Base-by-base conservation (phyloP, 1,140 invertebrate genomes). In the Drosophila subpulchrella region DNA sequence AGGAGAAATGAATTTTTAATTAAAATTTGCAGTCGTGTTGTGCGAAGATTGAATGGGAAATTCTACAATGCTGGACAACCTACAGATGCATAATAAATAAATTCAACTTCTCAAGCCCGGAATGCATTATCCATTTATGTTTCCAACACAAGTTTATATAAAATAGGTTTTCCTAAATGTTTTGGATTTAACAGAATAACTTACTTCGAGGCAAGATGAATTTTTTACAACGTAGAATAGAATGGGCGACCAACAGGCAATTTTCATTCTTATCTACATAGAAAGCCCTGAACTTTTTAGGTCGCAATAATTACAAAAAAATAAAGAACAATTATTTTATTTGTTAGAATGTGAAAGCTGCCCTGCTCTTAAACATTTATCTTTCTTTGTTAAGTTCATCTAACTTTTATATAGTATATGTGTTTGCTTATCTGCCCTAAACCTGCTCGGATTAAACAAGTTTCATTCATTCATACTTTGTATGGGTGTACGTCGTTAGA, bases 1-100 rank as follows among this genome's bases (percentile, higher is more conserved):
- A 38, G 51, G 6, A 42, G 32, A 63, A 30, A 71, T 71, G 67
- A 71, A 71, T 71, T 71, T 71, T 71, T 71, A 71, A 71, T 71
- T 71, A 71, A 71, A 71, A 71, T 50, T 57, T 71, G 27, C 47
- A 53, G n/a, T 72, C 24, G 36, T 47, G 46, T 61, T 58, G 47
- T 11, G 39, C 55, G 13, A 57, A 57, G 36, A 70, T 57, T 57
- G 51, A 48, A 58, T 71, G 42, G 27, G 20, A 71, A 58, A 57
- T 41, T 66, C 24, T 34, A 24, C 34, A 62, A n/a, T 30, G 15
- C 24, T 38, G 12, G 12, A 2, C 17, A 8, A 17, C 17, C 12
- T 6, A 34, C n/a, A 48, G 36, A 56, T 57, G 50, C 51, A 71
- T 56, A 39, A 46, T 38, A 68, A 47, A 70, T 68, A 68, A 44